A percentile compares a stretch with the other conserved stretches of the same genome.
These are phyloP conservation scores for Aplochiton taeniatus DNA, from an alignment of 2,797 vertebrate species.

Conservation along the genomic window DNA sequence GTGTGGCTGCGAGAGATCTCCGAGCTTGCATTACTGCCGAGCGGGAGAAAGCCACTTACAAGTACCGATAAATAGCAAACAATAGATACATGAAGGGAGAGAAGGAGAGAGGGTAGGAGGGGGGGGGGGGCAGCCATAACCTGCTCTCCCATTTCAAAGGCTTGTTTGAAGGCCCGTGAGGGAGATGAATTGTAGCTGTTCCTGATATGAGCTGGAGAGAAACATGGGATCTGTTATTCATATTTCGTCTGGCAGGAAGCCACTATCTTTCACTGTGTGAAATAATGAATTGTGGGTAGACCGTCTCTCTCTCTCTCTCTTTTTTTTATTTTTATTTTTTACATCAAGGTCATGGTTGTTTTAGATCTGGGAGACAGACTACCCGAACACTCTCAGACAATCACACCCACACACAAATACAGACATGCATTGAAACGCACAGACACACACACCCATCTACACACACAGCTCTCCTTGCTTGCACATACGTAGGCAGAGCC, in stretches of 20 bases:
- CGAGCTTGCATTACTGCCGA: constrained; percentile 66
- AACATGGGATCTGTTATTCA: constrained; percentile 49
- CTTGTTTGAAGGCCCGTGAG: constrained; percentile 48
- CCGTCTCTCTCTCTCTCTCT: constrained; percentile 8
- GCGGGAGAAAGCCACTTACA: constrained; percentile 63
- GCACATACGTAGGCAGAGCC: constrained; percentile 14
- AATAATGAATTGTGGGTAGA: constrained; percentile 24
- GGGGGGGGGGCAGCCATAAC: constrained; percentile 27
- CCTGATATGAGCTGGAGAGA: constrained; percentile 49
- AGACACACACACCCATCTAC: background rate
- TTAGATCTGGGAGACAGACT: constrained; percentile 22
- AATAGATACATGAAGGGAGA: constrained; percentile 47
- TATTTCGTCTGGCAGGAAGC: constrained; percentile 21
- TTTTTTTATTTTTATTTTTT: constrained; percentile 26
- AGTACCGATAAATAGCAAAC: constrained; percentile 68
- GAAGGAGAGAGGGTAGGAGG: constrained; percentile 12
- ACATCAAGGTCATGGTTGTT: constrained; percentile 57
- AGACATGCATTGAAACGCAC: background rate
- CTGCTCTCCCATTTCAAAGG: constrained; percentile 60
- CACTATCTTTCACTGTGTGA: constrained; percentile 19
- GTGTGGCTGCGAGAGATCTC: constrained; percentile 46
- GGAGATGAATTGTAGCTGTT: constrained; percentile 47
- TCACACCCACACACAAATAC: background rate
- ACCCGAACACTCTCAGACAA: background rate
- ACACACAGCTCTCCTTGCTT: background rate